Evolutionary conservation across 2,888 invertebrate genomes (phyloP).

Genomic region (Eupithecia vulgata): DNA sequence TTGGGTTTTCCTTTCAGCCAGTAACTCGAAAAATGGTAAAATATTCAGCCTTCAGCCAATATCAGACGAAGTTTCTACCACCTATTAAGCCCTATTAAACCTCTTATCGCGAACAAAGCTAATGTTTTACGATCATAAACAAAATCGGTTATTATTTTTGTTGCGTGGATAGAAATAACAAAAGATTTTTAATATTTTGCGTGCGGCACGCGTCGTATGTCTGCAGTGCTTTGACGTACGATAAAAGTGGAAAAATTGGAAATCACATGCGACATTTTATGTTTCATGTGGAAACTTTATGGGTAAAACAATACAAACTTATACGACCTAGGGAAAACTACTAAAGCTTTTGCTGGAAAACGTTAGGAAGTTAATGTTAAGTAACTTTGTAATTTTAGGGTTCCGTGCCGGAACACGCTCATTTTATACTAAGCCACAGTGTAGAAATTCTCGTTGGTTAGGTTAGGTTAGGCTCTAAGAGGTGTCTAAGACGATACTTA

Average conservation of each 20-base stretch:
- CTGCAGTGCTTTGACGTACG: conserved; percentile 53
- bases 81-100: conserved; percentile 14
- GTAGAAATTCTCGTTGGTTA: background rate
- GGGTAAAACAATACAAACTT: conserved; percentile 20
- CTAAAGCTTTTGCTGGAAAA: conserved; percentile 13
- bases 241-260: conserved; percentile 50
- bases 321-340: conserved; percentile 7
- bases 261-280: conserved; percentile 49
- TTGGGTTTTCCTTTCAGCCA: background rate
- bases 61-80: conserved; percentile 6
- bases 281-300: conserved; percentile 38
- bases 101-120: conserved; percentile 29
- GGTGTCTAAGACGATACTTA: background rate
- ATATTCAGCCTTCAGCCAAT: background rate
- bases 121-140: conserved; percentile 43
- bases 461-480: too few relatives aligned
- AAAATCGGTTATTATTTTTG: conserved; percentile 58
- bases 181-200: conserved; percentile 63
- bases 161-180: conserved; percentile 59
- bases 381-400: conserved; percentile 10
- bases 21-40: background rate
- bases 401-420: conserved; percentile 4
- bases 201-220: conserved; percentile 69
- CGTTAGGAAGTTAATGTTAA: conserved; percentile 1
- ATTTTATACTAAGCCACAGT: background rate